Evolutionary conservation across 2,113 vertebrate species (phyloP).

Genomic region (Mystacornis crossleyi): DNA sequence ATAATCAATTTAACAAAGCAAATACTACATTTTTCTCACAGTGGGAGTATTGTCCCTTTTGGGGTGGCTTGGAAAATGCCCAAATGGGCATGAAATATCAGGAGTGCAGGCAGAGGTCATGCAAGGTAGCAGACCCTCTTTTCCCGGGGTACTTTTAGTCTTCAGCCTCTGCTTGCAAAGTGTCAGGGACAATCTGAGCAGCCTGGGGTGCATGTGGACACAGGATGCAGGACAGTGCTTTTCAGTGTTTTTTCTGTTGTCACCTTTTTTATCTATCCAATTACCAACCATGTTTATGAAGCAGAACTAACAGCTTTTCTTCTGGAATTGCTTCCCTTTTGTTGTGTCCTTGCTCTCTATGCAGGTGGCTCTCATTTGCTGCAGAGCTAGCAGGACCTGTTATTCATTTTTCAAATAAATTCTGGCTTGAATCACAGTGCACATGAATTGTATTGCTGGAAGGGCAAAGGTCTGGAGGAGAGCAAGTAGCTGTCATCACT

Average conservation of each 20-base stretch:
- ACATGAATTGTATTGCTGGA: background rate
- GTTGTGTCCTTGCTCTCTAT: rapidly evolving
- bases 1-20: background rate
- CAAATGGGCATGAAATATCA: background rate
- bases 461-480: background rate
- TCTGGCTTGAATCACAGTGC: background rate
- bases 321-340: background rate
- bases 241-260: background rate
- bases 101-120: background rate
- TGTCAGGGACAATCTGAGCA: background rate
- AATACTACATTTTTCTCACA: background rate
- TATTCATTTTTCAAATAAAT: background rate
- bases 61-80: background rate
- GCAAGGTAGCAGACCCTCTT: background rate
- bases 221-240: background rate
- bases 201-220: background rate
- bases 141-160: background rate
- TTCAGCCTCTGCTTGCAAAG: background rate
- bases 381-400: background rate
- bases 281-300: background rate
- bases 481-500: background rate
- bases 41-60: background rate
- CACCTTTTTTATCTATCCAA: background rate
- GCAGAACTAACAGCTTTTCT: background rate
- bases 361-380: background rate